These are phyloP conservation scores for Drosophila nigrodunni DNA, from an alignment of 1,140 invertebrate genomes.

Conservation along the genomic window DNA sequence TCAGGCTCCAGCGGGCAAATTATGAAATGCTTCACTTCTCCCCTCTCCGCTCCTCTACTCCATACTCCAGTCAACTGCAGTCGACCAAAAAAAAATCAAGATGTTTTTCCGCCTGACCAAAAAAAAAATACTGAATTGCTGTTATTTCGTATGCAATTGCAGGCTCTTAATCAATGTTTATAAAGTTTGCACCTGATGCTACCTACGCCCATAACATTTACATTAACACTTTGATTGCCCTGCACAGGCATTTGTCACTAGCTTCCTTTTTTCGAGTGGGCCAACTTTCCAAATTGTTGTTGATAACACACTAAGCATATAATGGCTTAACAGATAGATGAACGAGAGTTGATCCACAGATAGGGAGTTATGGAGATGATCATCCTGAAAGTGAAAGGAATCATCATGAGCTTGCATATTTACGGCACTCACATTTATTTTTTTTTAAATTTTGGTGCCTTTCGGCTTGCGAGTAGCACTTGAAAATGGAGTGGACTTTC, in stretches of 20 bases:
- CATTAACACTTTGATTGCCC: slow-evolving; percentile 64
- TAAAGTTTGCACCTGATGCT: slow-evolving; percentile 1
- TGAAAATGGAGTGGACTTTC: slow-evolving; percentile 58
- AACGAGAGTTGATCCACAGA: slow-evolving; percentile 22
- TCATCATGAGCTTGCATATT: slow-evolving; percentile 75
- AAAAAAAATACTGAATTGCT: slow-evolving; percentile 58
- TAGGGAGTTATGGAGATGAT: slow-evolving; percentile 47
- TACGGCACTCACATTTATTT: slow-evolving; percentile 63
- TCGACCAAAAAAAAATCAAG: slow-evolving; percentile 54
- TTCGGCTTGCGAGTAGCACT: slow-evolving; percentile 41
- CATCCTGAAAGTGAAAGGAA: slow-evolving; percentile 74
- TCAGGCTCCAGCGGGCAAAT: slow-evolving; percentile 45
- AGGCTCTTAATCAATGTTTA: slow-evolving; percentile 18
- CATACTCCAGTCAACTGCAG: neutral
- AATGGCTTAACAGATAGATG: slow-evolving; percentile 2
- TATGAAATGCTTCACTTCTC: slow-evolving; percentile 58
- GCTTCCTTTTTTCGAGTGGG: slow-evolving; percentile 43
- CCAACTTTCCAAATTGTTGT: slow-evolving; percentile 47
- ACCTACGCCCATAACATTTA: slow-evolving; percentile 21
- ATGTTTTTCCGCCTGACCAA: slow-evolving; percentile 65
- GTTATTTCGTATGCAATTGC: slow-evolving; percentile 54
- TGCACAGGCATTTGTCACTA: slow-evolving; percentile 29
- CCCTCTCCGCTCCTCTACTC: neutral
- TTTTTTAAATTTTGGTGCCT: neutral
- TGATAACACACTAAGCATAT: neutral